Evolutionary conservation across 1,140 invertebrate species (phyloP).

Genomic region (Drosophila ogumai): DNA sequence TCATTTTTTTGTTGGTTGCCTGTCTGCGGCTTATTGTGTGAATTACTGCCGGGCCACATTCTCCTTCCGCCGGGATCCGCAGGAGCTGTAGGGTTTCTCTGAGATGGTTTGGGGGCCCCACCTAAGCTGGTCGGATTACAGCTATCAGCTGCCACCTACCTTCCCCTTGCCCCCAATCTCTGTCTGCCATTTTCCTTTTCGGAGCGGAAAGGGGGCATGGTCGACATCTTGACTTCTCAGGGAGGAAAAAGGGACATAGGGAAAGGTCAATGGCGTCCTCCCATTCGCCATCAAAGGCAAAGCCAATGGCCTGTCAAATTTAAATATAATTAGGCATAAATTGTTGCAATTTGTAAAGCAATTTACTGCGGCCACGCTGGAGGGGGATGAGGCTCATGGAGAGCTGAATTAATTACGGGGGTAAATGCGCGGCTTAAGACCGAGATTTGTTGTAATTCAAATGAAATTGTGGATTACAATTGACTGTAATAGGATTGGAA

Average conservation of each 20-base stretch:
- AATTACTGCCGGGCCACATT: constrained; percentile 61
- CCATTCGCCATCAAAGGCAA: constrained; percentile 2
- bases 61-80: constrained; percentile 10
- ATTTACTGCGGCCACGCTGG: constrained; percentile 18
- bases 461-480: constrained; percentile 13
- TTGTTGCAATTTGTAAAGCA: constrained; percentile 38
- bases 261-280: constrained; percentile 26
- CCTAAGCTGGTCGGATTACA: constrained; percentile 13
- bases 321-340: constrained; percentile 52
- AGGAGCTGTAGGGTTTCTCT: constrained; percentile 14
- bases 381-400: not conserved
- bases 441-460: not conserved
- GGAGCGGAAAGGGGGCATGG: not conserved
- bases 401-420: constrained; percentile 23
- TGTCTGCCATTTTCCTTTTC: constrained; percentile 7
- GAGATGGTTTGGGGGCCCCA: constrained; percentile 12
- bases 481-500: not conserved
- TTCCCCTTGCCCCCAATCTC: not conserved
- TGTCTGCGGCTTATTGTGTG: constrained; percentile 79
- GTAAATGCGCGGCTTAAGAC: constrained; percentile 4
- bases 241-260: not conserved
- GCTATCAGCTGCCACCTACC: constrained; percentile 11
- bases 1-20: constrained; percentile 35
- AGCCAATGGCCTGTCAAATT: constrained; percentile 41
- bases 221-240: constrained; percentile 23